phyloP scores from a whole-genome alignment of 2,888 invertebrate species.

The Eucera pruinosa region DNA sequence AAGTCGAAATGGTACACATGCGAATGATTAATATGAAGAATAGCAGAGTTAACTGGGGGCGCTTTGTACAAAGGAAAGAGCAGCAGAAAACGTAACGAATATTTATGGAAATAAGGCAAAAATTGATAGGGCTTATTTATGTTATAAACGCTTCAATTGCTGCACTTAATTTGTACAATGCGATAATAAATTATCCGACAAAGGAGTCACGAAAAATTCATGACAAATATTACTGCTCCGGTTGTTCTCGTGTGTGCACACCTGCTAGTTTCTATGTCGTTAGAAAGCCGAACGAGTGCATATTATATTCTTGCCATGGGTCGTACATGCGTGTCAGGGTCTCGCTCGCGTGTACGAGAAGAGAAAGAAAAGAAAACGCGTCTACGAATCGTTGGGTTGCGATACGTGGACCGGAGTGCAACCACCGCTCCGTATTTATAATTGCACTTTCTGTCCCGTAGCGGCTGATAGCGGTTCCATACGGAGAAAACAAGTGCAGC shows the following conservation, averaged over 20 bases:
- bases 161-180: too few relatives aligned
- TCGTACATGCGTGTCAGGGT: conserved; percentile 53
- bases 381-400: conserved; percentile 41
- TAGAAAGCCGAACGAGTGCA: conserved; percentile 31
- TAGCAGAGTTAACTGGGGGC: too few relatives aligned
- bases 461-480: conserved; percentile 76
- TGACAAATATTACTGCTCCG: conserved; percentile 48
- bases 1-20: too few relatives aligned
- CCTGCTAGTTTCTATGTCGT: conserved; percentile 50
- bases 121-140: too few relatives aligned
- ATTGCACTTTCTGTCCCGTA: conserved; percentile 74
- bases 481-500: conserved; percentile 73
- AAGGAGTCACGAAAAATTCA: conserved; percentile 59
- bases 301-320: conserved; percentile 27
- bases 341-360: conserved; percentile 40
- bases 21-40: too few relatives aligned
- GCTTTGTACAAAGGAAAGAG: too few relatives aligned
- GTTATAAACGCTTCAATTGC: too few relatives aligned
- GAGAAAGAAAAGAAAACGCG: conserved; percentile 34
- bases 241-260: conserved; percentile 61
- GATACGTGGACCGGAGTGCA: conserved; percentile 32
- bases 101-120: too few relatives aligned
- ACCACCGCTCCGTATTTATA: conserved; percentile 73
- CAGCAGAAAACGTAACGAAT: too few relatives aligned
- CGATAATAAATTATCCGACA: conserved; percentile 60